Conservation (phyloP, 1,140 invertebrate species). For the Euura lappo region DNA sequence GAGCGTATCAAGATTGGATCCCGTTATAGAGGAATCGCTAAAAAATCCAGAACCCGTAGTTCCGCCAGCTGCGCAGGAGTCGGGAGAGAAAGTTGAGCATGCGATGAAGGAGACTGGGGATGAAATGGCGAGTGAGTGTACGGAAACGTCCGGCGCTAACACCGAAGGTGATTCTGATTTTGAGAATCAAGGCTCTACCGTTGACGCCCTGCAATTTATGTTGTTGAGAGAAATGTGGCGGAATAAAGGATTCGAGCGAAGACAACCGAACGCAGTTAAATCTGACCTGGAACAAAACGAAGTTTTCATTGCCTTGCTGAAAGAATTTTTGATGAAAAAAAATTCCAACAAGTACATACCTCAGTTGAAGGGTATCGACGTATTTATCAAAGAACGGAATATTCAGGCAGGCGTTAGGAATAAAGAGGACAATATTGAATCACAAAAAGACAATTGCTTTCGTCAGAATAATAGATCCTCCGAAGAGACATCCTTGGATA, state of each 20-base stretch:
- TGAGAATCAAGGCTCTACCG: not conserved
- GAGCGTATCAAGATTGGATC: not conserved
- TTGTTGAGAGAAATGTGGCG: conserved; percentile 2
- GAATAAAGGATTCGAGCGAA: not conserved
- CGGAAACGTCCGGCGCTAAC: not conserved
- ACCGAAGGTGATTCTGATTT: not conserved
- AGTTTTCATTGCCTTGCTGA: not conserved
- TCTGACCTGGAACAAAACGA: not conserved
- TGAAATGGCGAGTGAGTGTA: not conserved
- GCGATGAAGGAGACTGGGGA: not conserved
- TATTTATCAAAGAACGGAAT: not conserved
- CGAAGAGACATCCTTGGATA: not conserved
- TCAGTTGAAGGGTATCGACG: not conserved
- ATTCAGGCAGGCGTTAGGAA: not conserved
- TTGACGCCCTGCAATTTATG: not conserved
- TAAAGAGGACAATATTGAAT: not conserved
- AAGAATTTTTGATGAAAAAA: not conserved
- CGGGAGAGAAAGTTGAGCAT: not conserved
- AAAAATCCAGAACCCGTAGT: not conserved
- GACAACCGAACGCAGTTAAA: not conserved
- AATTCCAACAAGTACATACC: not conserved
- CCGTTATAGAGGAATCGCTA: not conserved
- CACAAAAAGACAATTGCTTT: not conserved
- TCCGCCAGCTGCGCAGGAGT: not conserved
- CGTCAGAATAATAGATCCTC: not conserved